phyloP scores from a whole-genome alignment of 2,113 vertebrate species.

The Danio rerio region GRCz12tu NC_133182.1:74863501-74864000 shows the following conservation, averaged over 20 bases:
- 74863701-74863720: neutral
- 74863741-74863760: neutral
- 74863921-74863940: no score
- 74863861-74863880: neutral
- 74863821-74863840: neutral
- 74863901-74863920: no score
- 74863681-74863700: neutral
- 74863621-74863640: conserved; percentile 56
- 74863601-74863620: conserved; percentile 82
- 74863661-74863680: neutral
- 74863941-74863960: no score
- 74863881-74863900: no score
- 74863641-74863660: neutral
- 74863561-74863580: conserved; percentile 85
- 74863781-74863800: conserved; percentile 8
- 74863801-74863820: neutral
- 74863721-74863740: neutral
- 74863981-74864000: no score
- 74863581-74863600: conserved; percentile 84
- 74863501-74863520: conserved; percentile 54
- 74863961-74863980: no score
- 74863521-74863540: conserved; percentile 67
- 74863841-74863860: neutral
- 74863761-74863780: conserved; percentile 25
- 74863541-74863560: conserved; percentile 64